Base-by-base conservation (phyloP, 2,888 invertebrate species). In the Pristionchus mayeri region DNA sequence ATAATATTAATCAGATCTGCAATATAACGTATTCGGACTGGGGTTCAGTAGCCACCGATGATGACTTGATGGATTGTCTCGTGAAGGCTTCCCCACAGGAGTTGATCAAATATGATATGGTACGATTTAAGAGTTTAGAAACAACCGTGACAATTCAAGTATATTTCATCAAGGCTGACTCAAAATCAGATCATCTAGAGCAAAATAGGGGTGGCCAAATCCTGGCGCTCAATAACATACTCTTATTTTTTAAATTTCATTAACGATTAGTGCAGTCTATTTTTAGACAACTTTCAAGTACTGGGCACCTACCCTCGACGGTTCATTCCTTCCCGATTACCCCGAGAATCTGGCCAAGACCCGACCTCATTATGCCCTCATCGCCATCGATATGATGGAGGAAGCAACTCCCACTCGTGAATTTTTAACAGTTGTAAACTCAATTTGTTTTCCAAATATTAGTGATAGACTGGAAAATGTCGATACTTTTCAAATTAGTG, bases 261-360 rank as follows among this genome's bases (percentile, higher is more conserved):
- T n/a, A n/a, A n/a, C n/a, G n/a, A n/a, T n/a, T n/a, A n/a, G n/a
- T n/a, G n/a, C n/a, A n/a, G n/a, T n/a, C n/a, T n/a, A 44, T 7
- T 2, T 71, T 1, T 40, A 71, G 71, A 71, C 71, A n/a, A 71
- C 40, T 13, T n/a, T n/a, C 71, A 37, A 40, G 71, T 40, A 44
- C 71, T 76, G 76, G 76, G 37, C 34, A 4, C 76, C 76, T 24
- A 24, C 76, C 13, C 13, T 76, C 27, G 76, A 76, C 24, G 76
- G 76, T 4, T 18, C 76, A 0, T 48, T 76, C 27, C 76, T 76
- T n/a, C 76, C 76, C 48, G 76, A 76, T 13, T 48, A 48, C 30
- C 76, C 76, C 1, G 76, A 44, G 27, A 76, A 76, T 27, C 16
- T 76, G 27, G 76, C 76, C n/a, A 67, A 67, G 37, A 67, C n/a